phyloP scores from a whole-genome alignment of 2,888 invertebrate genomes.

The Trachelus iudaicus region DNA sequence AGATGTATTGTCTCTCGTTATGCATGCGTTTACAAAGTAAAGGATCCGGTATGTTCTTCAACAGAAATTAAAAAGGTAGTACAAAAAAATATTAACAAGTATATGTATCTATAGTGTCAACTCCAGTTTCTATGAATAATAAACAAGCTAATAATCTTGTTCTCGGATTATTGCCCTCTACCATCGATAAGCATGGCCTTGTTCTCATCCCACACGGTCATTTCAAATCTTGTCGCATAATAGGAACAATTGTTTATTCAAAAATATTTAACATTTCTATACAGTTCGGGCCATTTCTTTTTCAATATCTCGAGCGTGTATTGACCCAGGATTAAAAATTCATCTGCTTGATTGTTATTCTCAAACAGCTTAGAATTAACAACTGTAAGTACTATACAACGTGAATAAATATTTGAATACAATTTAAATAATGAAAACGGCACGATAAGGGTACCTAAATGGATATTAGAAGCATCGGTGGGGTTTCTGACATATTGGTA shows the following conservation, averaged over 20 bases:
- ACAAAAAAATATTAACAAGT: neutral
- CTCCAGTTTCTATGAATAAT: neutral
- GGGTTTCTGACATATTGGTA: neutral
- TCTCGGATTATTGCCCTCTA: neutral
- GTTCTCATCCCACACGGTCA: neutral
- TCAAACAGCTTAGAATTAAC: neutral
- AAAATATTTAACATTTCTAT: neutral
- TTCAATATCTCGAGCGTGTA: neutral
- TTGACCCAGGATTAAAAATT: neutral
- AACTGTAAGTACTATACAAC: neutral
- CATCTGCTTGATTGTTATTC: no score
- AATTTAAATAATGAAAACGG: neutral
- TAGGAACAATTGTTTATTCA: neutral
- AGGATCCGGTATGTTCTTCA: neutral
- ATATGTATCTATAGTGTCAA: neutral
- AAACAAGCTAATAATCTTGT: neutral
- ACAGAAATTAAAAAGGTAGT: neutral
- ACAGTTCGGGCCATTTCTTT: neutral
- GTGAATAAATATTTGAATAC: neutral
- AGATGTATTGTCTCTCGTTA: neutral
- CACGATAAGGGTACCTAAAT: neutral
- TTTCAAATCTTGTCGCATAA: neutral
- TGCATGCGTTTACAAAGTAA: neutral
- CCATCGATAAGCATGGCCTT: neutral
- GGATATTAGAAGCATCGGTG: neutral